Conservation (phyloP, 2,797 vertebrate species). For the Sitta carolinensis region DNA sequence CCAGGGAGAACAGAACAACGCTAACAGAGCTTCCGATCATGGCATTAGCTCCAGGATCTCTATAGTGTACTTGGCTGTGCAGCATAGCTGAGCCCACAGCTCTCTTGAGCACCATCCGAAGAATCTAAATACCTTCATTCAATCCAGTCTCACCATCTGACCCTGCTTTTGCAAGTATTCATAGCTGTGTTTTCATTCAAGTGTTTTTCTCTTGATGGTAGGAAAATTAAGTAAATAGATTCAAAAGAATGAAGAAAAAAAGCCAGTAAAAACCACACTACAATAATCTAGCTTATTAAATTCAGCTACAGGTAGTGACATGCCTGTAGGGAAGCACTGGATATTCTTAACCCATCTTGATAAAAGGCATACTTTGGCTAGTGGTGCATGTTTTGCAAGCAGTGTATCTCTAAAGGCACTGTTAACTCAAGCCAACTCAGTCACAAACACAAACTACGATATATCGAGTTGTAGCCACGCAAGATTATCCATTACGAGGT, state of each 20-base stretch:
- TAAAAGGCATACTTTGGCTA: slow-evolving; percentile 59
- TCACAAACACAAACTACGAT: neutral
- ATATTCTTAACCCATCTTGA: slow-evolving; percentile 54
- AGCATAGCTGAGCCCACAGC: neutral
- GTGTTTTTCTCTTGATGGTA: neutral
- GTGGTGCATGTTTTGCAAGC: slow-evolving; percentile 40
- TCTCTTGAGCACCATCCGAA: neutral
- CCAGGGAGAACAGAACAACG: slow-evolving; percentile 22
- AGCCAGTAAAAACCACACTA: neutral
- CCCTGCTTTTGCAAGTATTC: neutral
- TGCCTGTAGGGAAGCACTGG: slow-evolving; percentile 35
- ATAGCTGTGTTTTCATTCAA: neutral
- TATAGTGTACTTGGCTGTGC: neutral
- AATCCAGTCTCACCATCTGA: slow-evolving; percentile 5
- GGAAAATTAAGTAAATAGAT: slow-evolving; percentile 40
- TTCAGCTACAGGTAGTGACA: slow-evolving; percentile 44
- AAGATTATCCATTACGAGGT: slow-evolving; percentile 36
- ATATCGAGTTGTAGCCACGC: neutral
- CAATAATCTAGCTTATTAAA: slow-evolving; percentile 40
- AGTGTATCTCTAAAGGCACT: slow-evolving; percentile 28
- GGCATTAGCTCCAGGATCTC: neutral
- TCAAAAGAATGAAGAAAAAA: slow-evolving; percentile 35
- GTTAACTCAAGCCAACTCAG: slow-evolving; percentile 47
- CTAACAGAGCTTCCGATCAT: slow-evolving; percentile 24
- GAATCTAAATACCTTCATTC: slow-evolving; percentile 11